Base-by-base conservation (phyloP, 2,113 vertebrate species). In the Xerus inauris region DNA sequence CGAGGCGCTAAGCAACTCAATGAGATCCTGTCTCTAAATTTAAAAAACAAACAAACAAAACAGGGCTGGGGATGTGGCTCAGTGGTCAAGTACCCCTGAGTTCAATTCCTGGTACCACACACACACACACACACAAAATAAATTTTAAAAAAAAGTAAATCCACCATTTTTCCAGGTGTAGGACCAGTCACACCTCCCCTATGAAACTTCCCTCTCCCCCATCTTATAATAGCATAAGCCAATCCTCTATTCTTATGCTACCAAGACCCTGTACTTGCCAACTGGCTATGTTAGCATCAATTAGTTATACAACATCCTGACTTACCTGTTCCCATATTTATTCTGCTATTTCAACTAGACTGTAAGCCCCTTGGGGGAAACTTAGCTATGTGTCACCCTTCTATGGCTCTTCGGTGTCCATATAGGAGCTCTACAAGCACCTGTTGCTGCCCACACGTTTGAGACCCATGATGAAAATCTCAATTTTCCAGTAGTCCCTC, bases 371-470 rank as follows among this genome's bases (percentile, higher is more conserved):
- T 80, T 11, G 8, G 17, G 38, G 35, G 64, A 85, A 90, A 38
- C 4, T n/a, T n/a, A 3, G 3, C 24, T 49, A 2, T 19, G 22
- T 32, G 14, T 12, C 24, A 69, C 19, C 2, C 57, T 42, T 86
- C 42, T 51, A 12, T 20, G 65, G 42, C 11, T 28, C 57, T 45
- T 62, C 42, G 8, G 38, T 8, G 2, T 5, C 38, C 82, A 40
- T 22, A 10, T 2, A 12, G 0, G 40, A 22, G 3, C 13, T 54
- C 24, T 35, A 1, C 26, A 28, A 49, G 64, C 4, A 3, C 28
- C 30, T 79, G n/a, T 6, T 35, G 8, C 35, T 45, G 8, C 51
- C 62, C 30, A 26, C 8, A 2, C 5, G 6, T 42, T n/a, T 19
- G 71, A 32, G 47, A 51, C 16, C 67, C 59, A 32, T 7, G 12